Evolutionary conservation across 2,888 invertebrate genomes (phyloP), one percentile per base, ranked within the genome.

Genomic region (Melikaiella ostensackeni): DNA sequence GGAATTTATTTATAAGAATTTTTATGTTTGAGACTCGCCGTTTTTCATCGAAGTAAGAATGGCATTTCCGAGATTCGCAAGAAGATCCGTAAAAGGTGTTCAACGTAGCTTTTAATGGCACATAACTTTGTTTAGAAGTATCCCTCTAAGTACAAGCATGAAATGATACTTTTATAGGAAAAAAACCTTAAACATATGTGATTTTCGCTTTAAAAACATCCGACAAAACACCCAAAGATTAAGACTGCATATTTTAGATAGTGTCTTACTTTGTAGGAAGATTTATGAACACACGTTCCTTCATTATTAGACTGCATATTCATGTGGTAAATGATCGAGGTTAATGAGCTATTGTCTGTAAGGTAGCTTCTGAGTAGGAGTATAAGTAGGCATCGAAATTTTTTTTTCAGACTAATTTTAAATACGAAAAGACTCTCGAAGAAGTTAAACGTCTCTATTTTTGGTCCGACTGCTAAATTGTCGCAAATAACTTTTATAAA

Each of bases 221-320:
- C 9, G 24, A 63, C 24, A 24, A 21, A 11, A 21, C 1, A n/a
- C 8, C n/a, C 9, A 57, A 63, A 63, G 13, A 35, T n/a, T 63
- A 35, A 21, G 6, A 35, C 33, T 33, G n/a, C 11, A 63, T 19
- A 55, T n/a, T 62, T 62, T 33, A 42, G 16, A 11, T 16, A 33
- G 33, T 19, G 33, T 33, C 33, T 62, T 33, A 7, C 13, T 30
- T n/a, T 19, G n/a, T 62, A 30, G 9, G 33, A 62, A 4, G 30
- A 16, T 62, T 30, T 30, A 62, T 62, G 33, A n/a, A 16, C 9
- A 30, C 62, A n/a, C 33, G 33, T 62, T 6, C 0, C 55, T 55
- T 55, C 9, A 8, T 55, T 21, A 62, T 62, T 62, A 7, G 5
- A 62, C 7, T 62, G 19, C 62, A 62, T 62, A 62, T 62, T 62